These are phyloP conservation scores for Helarctos malayanus DNA, from an alignment of 2,797 vertebrate species.

Conservation along the genomic window DNA sequence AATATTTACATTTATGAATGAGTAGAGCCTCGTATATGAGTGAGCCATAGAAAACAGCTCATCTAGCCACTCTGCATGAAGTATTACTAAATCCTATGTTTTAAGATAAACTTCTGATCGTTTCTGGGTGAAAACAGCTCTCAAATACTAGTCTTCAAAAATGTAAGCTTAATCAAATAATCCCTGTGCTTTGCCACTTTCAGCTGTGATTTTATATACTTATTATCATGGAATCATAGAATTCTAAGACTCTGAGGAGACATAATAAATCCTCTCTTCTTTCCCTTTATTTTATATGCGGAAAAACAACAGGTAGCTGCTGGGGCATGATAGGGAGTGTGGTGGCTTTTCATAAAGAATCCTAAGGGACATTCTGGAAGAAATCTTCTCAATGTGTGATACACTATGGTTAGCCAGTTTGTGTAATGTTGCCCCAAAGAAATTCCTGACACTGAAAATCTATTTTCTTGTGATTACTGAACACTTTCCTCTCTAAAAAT, in stretches of 20 bases:
- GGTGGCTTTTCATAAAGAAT: not conserved
- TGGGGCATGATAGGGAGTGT: not conserved
- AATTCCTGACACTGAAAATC: not conserved
- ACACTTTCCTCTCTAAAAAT: not conserved
- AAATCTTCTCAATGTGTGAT: not conserved
- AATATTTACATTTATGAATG: not conserved
- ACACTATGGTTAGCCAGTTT: not conserved
- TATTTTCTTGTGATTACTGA: not conserved
- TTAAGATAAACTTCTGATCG: conserved; percentile 16
- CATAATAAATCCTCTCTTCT: not conserved
- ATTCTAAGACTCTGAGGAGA: not conserved
- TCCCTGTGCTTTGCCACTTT: not conserved
- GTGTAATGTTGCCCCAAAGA: not conserved
- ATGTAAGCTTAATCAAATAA: not conserved
- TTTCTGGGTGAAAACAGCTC: not conserved
- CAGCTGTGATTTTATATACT: not conserved
- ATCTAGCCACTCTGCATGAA: not conserved
- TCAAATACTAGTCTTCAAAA: not conserved
- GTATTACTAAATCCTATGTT: not conserved
- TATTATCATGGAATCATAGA: not conserved
- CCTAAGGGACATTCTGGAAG: not conserved
- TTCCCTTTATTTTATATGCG: not conserved
- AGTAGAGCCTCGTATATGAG: not conserved
- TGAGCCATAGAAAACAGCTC: not conserved
- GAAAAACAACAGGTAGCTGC: not conserved